Conservation (phyloP, 37 sponge, comb jelly and placozoan genomes). For the Tethya wilhelma region DNA sequence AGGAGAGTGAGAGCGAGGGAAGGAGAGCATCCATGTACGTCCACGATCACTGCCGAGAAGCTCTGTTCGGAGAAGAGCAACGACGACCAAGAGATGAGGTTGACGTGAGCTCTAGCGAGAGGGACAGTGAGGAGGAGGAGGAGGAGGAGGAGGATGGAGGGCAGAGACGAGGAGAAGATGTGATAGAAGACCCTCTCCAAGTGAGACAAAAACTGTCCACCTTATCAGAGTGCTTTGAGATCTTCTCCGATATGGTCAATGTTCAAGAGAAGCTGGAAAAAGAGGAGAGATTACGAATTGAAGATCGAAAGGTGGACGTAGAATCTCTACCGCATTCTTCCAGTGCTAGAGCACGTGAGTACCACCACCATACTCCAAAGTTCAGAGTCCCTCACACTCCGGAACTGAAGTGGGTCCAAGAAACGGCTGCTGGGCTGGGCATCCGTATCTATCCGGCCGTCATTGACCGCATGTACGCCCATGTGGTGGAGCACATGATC, state of each 20-base stretch:
- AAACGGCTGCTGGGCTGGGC: slow-evolving; percentile 42
- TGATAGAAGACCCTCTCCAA: not conserved
- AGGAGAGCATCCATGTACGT: not conserved
- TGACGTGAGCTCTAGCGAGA: not conserved
- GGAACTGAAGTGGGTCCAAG: slow-evolving; percentile 62
- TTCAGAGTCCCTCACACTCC: slow-evolving; percentile 59
- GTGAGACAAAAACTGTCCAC: slow-evolving; percentile 2
- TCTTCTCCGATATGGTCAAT: not conserved
- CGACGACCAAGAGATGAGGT: not conserved
- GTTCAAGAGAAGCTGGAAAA: not conserved
- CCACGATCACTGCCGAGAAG: slow-evolving; percentile 9
- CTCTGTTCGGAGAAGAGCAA: not conserved
- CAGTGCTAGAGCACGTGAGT: not conserved
- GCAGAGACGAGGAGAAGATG: not conserved
- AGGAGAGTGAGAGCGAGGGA: not conserved
- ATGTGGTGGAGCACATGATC: slow-evolving; percentile 78
- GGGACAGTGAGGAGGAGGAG: not conserved
- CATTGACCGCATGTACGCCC: slow-evolving; percentile 61
- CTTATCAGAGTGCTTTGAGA: not conserved
- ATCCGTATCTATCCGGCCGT: slow-evolving; percentile 52
- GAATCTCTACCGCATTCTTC: not conserved
- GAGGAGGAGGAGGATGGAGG: slow-evolving; percentile 3
- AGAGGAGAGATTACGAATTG: not conserved
- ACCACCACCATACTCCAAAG: not conserved
- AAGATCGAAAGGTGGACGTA: slow-evolving; percentile 15